Evolutionary conservation across 2,888 invertebrate species (phyloP).

Genomic region (Cephonodes hylas): DNA sequence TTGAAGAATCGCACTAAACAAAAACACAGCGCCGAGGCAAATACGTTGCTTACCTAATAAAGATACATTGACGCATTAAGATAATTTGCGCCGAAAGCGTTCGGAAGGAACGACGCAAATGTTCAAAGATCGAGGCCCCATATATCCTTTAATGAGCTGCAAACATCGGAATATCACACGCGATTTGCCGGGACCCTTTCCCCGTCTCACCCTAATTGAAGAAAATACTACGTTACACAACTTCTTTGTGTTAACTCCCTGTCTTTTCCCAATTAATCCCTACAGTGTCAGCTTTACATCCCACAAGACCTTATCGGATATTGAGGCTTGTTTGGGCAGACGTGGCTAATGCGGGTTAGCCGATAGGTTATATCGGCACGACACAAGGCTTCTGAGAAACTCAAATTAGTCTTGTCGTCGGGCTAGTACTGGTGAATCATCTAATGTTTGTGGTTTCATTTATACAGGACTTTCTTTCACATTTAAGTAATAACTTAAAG

Average conservation of each 20-base stretch:
- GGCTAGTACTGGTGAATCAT: background rate
- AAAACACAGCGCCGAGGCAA: background rate
- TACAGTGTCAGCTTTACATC: background rate
- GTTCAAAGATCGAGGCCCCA: conserved; percentile 38
- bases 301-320: conserved; percentile 1
- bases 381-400: background rate
- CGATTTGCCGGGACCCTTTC: conserved; percentile 42
- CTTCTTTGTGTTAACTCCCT: background rate
- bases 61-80: background rate
- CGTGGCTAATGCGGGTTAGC: background rate
- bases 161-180: conserved; percentile 54
- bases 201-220: conserved; percentile 45
- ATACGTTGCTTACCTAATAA: conserved; percentile 1
- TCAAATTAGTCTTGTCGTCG: background rate
- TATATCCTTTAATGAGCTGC: conserved; percentile 56
- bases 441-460: background rate
- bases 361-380: background rate
- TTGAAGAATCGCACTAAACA: background rate
- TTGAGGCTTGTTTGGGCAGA: background rate
- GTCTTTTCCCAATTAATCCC: background rate
- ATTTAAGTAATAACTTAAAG: too few species aligned
- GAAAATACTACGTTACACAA: conserved; percentile 31
- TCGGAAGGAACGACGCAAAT: conserved; percentile 38
- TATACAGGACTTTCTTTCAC: too few species aligned
- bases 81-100: conserved; percentile 2